These are phyloP conservation scores for Bubalus kerabau DNA, from an alignment of 2,113 vertebrate species.

Conservation along the genomic window DNA sequence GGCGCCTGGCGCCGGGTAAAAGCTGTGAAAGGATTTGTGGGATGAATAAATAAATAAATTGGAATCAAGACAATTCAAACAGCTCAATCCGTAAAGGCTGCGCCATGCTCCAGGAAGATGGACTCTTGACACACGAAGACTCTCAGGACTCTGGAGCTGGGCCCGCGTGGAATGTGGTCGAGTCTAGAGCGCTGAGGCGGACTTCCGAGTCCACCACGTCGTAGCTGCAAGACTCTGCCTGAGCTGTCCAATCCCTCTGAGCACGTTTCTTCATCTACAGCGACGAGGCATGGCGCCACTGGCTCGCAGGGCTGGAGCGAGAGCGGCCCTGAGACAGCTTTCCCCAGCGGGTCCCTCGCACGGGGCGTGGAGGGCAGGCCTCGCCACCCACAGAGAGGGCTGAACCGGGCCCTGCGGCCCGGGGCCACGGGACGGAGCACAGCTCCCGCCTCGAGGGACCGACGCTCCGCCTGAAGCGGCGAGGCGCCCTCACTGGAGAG, in stretches of 20 bases:
- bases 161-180: fast-evolving
- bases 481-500: background rate
- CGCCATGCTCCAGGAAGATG: background rate
- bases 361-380: background rate
- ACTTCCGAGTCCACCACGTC: background rate
- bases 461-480: background rate
- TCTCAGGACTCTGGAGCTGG: background rate
- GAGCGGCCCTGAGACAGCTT: fast-evolving
- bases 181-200: background rate
- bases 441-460: background rate
- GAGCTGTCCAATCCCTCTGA: background rate
- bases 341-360: background rate
- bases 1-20: background rate
- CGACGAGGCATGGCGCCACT: background rate
- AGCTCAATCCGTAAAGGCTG: background rate
- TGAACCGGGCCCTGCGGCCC: background rate
- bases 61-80: background rate
- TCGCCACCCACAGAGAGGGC: background rate
- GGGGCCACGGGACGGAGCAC: background rate
- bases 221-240: background rate
- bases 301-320: background rate
- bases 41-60: background rate
- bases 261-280: background rate
- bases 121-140: fast-evolving
- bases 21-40: background rate